Evolutionary conservation across 2,888 invertebrate species (phyloP), one percentile per base, ranked within the genome.

Genomic region (Eristalis intricaria): DNA sequence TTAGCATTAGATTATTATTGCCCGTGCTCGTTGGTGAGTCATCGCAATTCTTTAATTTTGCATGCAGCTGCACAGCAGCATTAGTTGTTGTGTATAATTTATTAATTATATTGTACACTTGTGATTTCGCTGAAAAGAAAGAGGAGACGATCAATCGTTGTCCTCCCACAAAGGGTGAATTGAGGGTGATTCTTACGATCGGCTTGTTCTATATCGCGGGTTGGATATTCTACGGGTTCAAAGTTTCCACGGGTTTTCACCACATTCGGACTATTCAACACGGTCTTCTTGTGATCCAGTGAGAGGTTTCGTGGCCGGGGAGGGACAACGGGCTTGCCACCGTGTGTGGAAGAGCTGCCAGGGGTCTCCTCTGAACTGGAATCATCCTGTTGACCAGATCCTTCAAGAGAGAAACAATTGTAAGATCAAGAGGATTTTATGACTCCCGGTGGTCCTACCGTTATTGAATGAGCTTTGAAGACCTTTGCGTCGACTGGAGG

Each of bases 361-460:
- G 91, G 91, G 26, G 92, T 94, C 90, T 96, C 96, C 91, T 97
- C 97, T 0, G 97, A 97, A 90, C 97, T 97, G 68, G 97, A 96
- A 93, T 97, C 97, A 91, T 97, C 97, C 89, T 96, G 96, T 68
- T 83, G 82, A 23, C 85, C 88, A n/a, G 88, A 88, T 69, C 81
- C 85, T 88, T n/a, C 4, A 13, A 26, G 10, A 13, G 7, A 35
- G 19, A 50, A 35, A 60, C 13, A 29, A n/a, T 60, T 60, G 4
- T 3, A 23, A 26, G 15, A 7, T 0, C 23, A 35, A 56, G 19
- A 22, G 13, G 94, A 95, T 11, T n/a, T 7, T 4, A 23, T 19
- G 1, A 15, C 2, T 22, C 63, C 29, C 7, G 10, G 1, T 29
- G 32, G 29, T 29, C 91, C 91, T 91, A 96, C 96, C 96, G 90